A percentile compares a stretch with the other conserved stretches of the same genome.
phyloP scores from a whole-genome alignment of 2,113 vertebrate genomes.

The Mandrillus leucophaeus region DNA sequence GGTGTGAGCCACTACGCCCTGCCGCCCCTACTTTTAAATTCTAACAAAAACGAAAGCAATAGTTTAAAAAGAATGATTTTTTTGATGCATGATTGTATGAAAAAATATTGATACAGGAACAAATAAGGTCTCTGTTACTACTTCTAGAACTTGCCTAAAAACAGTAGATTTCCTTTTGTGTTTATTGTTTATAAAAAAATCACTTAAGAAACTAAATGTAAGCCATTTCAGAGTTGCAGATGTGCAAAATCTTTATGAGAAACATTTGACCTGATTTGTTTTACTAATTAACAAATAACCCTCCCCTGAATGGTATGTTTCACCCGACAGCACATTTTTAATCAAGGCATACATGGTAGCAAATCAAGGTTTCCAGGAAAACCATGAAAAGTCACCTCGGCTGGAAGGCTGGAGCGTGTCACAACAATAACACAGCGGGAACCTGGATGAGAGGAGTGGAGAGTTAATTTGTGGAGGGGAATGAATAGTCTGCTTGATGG shows the following conservation, averaged over 20 bases:
- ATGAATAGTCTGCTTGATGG: background rate
- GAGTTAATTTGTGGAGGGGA: background rate
- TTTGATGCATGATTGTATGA: background rate
- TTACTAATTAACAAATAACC: slow-evolving; percentile 66
- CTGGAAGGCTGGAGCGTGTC: background rate
- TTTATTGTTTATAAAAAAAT: slow-evolving; percentile 24
- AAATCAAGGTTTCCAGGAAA: slow-evolving; percentile 47
- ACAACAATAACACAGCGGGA: slow-evolving; percentile 33
- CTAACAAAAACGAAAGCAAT: background rate
- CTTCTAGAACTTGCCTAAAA: background rate
- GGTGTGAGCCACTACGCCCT: no score
- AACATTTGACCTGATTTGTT: slow-evolving; percentile 71
- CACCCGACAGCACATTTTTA: slow-evolving; percentile 71
- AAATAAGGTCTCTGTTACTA: background rate
- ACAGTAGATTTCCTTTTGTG: background rate
- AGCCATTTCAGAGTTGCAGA: slow-evolving; percentile 63
- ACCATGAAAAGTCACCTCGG: background rate
- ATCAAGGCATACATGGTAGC: slow-evolving; percentile 68
- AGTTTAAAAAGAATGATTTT: background rate
- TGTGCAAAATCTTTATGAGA: slow-evolving; percentile 65
- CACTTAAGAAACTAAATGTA: slow-evolving; percentile 22
- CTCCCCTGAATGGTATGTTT: slow-evolving; percentile 51
- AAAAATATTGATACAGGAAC: background rate
- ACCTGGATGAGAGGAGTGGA: background rate
- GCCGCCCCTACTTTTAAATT: background rate